These are phyloP conservation scores for Tychaedon coryphoeus DNA, from an alignment of 2,113 vertebrate genomes.

Conservation along the genomic window DNA sequence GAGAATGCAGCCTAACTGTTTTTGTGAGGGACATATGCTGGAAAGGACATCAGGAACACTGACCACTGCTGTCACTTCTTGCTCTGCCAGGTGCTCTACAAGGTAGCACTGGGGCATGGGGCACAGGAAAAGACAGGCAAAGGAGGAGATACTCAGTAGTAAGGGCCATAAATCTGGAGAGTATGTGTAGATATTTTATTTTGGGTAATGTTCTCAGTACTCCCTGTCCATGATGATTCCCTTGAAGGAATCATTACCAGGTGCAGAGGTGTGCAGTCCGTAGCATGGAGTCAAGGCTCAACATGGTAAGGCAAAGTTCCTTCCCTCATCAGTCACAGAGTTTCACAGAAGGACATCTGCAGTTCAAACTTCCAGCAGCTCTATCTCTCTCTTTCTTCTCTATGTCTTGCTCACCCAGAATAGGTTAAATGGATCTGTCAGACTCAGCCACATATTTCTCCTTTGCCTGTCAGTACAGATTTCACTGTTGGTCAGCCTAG, in stretches of 20 bases:
- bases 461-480: background rate
- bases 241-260: background rate
- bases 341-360: background rate
- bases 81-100: background rate
- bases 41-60: background rate
- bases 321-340: background rate
- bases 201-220: background rate
- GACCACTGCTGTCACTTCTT: background rate
- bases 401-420: background rate
- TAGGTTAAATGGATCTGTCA: background rate
- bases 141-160: background rate
- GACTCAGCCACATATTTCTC: background rate
- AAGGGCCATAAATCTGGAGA: background rate
- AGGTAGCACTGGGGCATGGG: background rate
- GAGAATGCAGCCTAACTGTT: background rate
- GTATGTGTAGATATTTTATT: background rate
- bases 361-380: background rate
- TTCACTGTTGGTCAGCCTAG: background rate
- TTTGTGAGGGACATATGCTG: background rate
- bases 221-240: background rate
- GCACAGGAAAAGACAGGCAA: background rate
- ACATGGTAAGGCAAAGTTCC: background rate
- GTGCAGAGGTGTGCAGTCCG: background rate
- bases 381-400: background rate
- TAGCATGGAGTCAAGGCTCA: background rate